Percentiles rank a stretch among this genome's conserved stretches.
phyloP scores from a whole-genome alignment of 2,797 vertebrate species.

The Chlorospingus semifuscus region DNA sequence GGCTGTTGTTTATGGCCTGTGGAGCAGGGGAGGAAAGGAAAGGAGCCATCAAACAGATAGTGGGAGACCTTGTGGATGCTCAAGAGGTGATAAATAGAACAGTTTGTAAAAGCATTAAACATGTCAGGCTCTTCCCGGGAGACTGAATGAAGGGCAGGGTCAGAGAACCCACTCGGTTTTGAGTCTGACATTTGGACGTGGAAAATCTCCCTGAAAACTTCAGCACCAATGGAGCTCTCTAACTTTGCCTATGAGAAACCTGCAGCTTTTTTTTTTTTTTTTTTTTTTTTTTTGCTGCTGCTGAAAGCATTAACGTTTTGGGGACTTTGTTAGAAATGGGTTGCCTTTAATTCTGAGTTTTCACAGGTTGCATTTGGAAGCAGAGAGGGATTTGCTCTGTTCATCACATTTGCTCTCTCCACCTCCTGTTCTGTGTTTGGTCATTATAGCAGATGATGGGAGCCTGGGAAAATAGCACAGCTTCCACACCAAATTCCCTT shows the following conservation, averaged over 20 bases:
- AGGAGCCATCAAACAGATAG: conserved; percentile 33
- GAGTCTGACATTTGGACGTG: not conserved
- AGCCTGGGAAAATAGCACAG: not conserved
- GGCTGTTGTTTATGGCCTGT: conserved; percentile 55
- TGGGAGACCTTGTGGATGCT: conserved; percentile 29
- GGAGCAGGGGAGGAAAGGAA: conserved; percentile 50
- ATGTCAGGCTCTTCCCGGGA: not conserved
- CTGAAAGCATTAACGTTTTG: not conserved
- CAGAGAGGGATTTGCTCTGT: not conserved
- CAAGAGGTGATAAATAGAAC: conserved; percentile 15
- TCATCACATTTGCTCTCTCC: not conserved
- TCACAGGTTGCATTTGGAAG: not conserved
- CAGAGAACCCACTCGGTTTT: not conserved
- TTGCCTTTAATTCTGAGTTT: not conserved
- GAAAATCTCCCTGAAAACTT: not conserved
- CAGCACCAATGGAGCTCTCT: not conserved
- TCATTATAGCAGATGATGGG: not conserved
- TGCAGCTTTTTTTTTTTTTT: fast-evolving
- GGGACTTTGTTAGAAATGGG: not conserved
- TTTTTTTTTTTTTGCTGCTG: not conserved
- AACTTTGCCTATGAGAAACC: not conserved
- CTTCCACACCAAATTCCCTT: not conserved
- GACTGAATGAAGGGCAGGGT: not conserved
- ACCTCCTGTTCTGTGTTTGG: not conserved
- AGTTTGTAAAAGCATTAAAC: conserved; percentile 38